Conservation (phyloP, 1,140 invertebrate species). For the Ceratina calcarata region DNA sequence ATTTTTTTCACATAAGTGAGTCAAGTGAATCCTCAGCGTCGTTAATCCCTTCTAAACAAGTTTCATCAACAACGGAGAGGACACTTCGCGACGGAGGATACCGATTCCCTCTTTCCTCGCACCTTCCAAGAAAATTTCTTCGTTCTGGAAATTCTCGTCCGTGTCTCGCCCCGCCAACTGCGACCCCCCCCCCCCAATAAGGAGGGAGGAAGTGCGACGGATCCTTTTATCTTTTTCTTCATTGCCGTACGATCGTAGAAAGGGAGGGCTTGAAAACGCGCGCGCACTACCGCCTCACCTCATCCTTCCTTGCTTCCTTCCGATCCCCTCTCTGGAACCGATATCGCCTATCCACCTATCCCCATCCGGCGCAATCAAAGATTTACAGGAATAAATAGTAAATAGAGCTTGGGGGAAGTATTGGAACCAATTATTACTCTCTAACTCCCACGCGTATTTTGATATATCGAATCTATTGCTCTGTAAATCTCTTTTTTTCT, state of each 20-base stretch:
- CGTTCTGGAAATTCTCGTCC: slow-evolving; percentile 12
- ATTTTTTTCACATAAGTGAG: too few species aligned
- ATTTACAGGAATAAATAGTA: slow-evolving; percentile 53
- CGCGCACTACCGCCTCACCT: slow-evolving; percentile 11
- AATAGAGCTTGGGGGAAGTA: slow-evolving; percentile 33
- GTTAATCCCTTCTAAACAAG: slow-evolving; percentile 4
- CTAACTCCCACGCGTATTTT: slow-evolving; percentile 9
- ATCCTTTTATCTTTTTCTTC: slow-evolving; percentile 39
- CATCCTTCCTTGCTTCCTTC: not conserved
- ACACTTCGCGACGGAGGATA: not conserved
- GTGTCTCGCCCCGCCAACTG: not conserved
- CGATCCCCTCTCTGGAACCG: slow-evolving; percentile 21
- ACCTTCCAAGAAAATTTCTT: slow-evolving; percentile 1
- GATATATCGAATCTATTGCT: not conserved
- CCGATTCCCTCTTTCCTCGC: not conserved
- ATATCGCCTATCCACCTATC: slow-evolving; percentile 46
- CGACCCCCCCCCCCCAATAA: too few species aligned
- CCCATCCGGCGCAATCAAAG: slow-evolving; percentile 43
- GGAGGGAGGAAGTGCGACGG: slow-evolving; percentile 2
- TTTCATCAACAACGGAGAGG: not conserved
- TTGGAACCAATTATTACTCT: slow-evolving; percentile 46
- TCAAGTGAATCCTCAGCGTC: not conserved
- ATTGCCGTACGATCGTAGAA: slow-evolving; percentile 31
- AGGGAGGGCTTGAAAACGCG: slow-evolving; percentile 38
- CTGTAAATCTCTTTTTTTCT: too few species aligned